Evolutionary conservation across 2,888 invertebrate genomes (phyloP), one percentile per base, ranked within the genome.

Genomic region (Hylaea fasciaria): DNA sequence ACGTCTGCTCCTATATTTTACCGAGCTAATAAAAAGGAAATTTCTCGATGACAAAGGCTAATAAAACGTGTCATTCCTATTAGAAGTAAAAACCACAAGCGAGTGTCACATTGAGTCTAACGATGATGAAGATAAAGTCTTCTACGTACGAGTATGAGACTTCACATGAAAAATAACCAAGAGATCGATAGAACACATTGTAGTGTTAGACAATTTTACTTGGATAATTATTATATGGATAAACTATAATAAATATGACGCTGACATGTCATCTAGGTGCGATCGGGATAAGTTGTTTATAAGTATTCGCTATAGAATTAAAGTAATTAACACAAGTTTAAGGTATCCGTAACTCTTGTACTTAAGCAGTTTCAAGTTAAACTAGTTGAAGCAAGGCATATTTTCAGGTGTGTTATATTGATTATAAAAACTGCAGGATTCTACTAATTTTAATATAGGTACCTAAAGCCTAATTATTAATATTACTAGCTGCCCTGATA

Each of bases 211-310:
- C n/a, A n/a, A n/a, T n/a, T n/a, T n/a, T n/a, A n/a, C n/a, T n/a
- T n/a, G n/a, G n/a, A n/a, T n/a, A n/a, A n/a, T n/a, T 60, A 68
- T 1, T 4, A 32, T 7, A 32, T 32, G 9, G 22, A 5, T 22
- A 22, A 2, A 7, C 32, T 70, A 72, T 67, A 59, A 62, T 40
- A 10, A 22, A 66, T 69, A 62, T 65, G 68, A 71, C 64, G 76
- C 77, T 86, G 86, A 84, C 85, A 85, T 81, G 81, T 80, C 76
- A 85, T 86, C 85, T 86, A 82, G 78, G 61, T 69, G 71, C 72
- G 74, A 72, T 76, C 71, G 79, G 76, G 80, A 78, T 75, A 72
- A 62, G 43, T 44, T 28, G 14, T 28, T 11, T 17, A 14, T 39
- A 8, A 37, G 39, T 14, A 39, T 13, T 11, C 40, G 28, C 49